Evolutionary conservation across 2,113 vertebrate genomes (phyloP), one percentile per base, ranked within the genome.

Genomic region (Microtus pennsylvanicus): DNA sequence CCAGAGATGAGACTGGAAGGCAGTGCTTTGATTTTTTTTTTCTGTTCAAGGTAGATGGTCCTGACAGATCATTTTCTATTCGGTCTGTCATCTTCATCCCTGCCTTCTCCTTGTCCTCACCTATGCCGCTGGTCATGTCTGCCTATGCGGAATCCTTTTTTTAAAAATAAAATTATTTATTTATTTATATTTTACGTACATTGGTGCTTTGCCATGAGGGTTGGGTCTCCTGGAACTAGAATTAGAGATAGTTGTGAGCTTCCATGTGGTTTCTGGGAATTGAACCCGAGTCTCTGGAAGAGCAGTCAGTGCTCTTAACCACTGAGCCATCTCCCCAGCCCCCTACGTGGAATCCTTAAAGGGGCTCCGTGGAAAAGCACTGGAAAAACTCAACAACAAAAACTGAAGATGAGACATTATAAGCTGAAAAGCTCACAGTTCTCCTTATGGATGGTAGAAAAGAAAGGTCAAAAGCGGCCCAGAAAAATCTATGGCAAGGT

Each of bases 361-460:
- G 75, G 81, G 33, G 61, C 77, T 92, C 52, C 63, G 38, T 92
- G 67, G 69, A 87, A 94, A 92, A 21, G 16, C 75, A 80, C 21
- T 77, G 35, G 77, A 63, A 69, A 92, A 81, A 92, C 47, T 89
- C 69, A 92, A 0, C 33, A 65, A 76, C 58, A 76, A 58, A 94
- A 91, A 26, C 30, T 38, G 63, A 33, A 58, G n/a, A 82, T 58
- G 67, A 72, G 26, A 28, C 82, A 65, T 30, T n/a, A 38, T 0
- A 55, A 7, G 10, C 28, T n/a, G 63, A 55, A 22, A 50, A 17
- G 33, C 35, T 45, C 55, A 35, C 26, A 69, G n/a, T 38, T 75
- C 69, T 87, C 78, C 81, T 87, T 58, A 52, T 69, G 67, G 69
- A 90, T 11, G 2, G 22, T 55, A 42, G 7, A 94, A 50, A 58